phyloP scores from a whole-genome alignment of 1,140 invertebrate species.

The Diachasma alloeum region DNA sequence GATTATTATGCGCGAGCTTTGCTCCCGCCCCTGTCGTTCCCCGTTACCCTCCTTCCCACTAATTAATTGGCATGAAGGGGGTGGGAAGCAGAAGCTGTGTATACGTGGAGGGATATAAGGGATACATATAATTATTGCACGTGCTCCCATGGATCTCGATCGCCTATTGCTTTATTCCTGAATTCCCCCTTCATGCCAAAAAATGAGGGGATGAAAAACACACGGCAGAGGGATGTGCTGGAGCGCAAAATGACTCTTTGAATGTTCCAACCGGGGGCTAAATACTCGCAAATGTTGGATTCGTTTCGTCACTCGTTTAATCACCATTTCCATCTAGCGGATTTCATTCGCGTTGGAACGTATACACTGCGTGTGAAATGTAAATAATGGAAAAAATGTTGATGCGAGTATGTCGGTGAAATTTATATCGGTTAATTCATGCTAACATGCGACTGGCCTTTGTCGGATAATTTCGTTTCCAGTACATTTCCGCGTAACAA shows the following conservation, averaged over 20 bases:
- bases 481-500: not conserved
- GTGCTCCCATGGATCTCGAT: not conserved
- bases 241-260: not conserved
- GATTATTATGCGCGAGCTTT: slow-evolving; percentile 44
- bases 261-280: no score
- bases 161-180: not conserved
- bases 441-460: not conserved
- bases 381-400: not conserved
- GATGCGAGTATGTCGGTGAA: not conserved
- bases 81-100: not conserved
- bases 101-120: not conserved
- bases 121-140: not conserved
- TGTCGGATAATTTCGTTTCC: not conserved
- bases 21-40: slow-evolving; percentile 36
- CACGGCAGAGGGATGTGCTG: not conserved
- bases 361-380: no score
- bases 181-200: no score
- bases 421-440: not conserved
- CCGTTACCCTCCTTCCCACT: slow-evolving; percentile 18
- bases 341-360: no score
- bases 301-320: no score
- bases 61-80: slow-evolving; percentile 40
- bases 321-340: no score
- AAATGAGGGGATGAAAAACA: not conserved
- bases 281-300: no score